A percentile compares a stretch with the other conserved stretches of the same genome.
These are phyloP conservation scores for Bedellia somnulentella DNA, from an alignment of 2,888 invertebrate species.

Conservation along the genomic window DNA sequence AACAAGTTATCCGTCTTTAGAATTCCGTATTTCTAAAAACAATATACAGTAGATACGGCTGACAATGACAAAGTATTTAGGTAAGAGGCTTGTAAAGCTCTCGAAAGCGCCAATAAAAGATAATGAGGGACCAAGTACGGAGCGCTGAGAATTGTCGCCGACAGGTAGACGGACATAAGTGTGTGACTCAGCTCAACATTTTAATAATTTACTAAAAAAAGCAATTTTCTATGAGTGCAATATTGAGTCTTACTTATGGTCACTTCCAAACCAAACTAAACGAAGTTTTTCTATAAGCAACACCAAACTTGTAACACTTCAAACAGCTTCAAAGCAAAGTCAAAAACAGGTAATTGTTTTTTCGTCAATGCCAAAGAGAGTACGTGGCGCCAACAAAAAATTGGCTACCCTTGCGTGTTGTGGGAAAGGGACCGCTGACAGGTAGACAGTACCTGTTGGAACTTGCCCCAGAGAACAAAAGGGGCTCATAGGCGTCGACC, in stretches of 20 bases:
- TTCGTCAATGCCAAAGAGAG: slow-evolving; percentile 12
- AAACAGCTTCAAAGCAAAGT: slow-evolving; percentile 4
- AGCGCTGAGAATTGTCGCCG: slow-evolving; percentile 35
- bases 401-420: slow-evolving; percentile 17
- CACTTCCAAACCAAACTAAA: not conserved
- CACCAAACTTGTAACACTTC: not conserved
- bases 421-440: slow-evolving; percentile 12
- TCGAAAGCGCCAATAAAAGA: slow-evolving; percentile 40
- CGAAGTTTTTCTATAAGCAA: not conserved
- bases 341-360: slow-evolving; percentile 32
- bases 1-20: too few species aligned
- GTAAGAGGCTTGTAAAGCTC: slow-evolving; percentile 13
- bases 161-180: slow-evolving; percentile 48
- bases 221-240: too few species aligned
- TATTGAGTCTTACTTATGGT: too few species aligned
- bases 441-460: slow-evolving; percentile 45
- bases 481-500: slow-evolving; percentile 40
- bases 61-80: not conserved
- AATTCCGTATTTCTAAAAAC: not conserved
- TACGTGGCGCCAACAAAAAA: slow-evolving; percentile 15
- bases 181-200: slow-evolving; percentile 15
- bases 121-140: slow-evolving; percentile 38
- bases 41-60: not conserved
- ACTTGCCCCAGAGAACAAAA: slow-evolving; percentile 39
- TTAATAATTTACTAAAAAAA: too few species aligned